phyloP scores from a whole-genome alignment of 2,888 invertebrate species.

The Ichneumoninae sp. region DNA sequence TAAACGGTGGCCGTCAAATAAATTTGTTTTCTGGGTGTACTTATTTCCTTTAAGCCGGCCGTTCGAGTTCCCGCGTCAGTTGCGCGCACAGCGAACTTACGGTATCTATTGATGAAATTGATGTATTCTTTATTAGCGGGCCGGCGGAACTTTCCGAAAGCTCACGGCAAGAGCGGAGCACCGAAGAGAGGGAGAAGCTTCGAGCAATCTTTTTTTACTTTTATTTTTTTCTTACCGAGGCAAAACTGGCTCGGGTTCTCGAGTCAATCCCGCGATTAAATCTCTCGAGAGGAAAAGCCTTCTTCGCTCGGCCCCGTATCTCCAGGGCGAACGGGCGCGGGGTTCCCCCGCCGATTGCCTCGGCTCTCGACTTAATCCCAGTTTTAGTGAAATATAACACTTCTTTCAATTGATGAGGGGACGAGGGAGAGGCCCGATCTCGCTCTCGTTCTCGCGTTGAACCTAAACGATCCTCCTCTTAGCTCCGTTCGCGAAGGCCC shows the following conservation, averaged over 20 bases:
- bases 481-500: slow-evolving; percentile 25
- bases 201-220: slow-evolving; percentile 33
- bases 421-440: slow-evolving; percentile 30
- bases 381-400: slow-evolving; percentile 68
- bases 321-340: slow-evolving; percentile 15
- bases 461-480: slow-evolving; percentile 16
- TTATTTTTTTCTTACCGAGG: slow-evolving; percentile 4
- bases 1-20: no score
- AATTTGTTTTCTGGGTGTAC: no score
- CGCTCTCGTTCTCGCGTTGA: slow-evolving; percentile 36
- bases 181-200: slow-evolving; percentile 14
- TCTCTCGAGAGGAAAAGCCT: slow-evolving; percentile 58
- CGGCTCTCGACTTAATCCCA: slow-evolving; percentile 65
- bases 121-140: slow-evolving; percentile 36
- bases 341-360: slow-evolving; percentile 20
- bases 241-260: slow-evolving; percentile 1
- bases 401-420: slow-evolving; percentile 55
- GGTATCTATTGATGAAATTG: slow-evolving; percentile 21
- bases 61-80: background rate
- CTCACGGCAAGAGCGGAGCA: background rate
- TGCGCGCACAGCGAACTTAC: background rate
- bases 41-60: background rate
- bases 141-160: slow-evolving; percentile 5
- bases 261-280: slow-evolving; percentile 62
- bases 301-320: slow-evolving; percentile 16